phyloP scores from a whole-genome alignment of 2,113 vertebrate species.

The Dromaius novaehollandiae region DNA sequence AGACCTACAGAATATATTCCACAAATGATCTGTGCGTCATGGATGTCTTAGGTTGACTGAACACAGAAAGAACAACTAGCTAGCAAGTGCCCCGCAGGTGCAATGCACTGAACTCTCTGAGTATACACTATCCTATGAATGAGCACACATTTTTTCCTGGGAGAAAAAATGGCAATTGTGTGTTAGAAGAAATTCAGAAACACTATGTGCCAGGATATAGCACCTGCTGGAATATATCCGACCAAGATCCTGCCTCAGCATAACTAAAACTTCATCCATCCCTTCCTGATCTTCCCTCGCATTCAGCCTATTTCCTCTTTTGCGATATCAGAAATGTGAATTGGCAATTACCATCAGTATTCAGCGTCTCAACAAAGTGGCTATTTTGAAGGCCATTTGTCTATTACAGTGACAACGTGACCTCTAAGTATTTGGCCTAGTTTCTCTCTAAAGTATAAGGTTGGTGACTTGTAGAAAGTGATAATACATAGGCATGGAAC shows the following conservation, averaged over 20 bases:
- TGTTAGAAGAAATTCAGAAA: neutral
- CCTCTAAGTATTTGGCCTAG: neutral
- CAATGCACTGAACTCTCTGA: neutral
- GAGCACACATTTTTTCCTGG: rapidly evolving
- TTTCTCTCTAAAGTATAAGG: rapidly evolving
- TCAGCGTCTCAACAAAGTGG: neutral
- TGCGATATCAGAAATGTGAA: neutral
- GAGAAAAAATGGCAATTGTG: neutral
- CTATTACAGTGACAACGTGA: rapidly evolving
- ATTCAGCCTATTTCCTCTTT: neutral
- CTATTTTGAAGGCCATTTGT: neutral
- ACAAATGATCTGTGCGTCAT: rapidly evolving
- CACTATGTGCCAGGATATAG: too few species aligned
- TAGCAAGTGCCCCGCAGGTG: neutral
- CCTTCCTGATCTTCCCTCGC: neutral
- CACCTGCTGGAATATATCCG: rapidly evolving
- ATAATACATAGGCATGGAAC: rapidly evolving
- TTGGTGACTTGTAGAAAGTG: neutral
- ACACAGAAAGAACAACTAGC: neutral
- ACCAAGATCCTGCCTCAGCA: neutral
- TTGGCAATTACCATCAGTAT: neutral
- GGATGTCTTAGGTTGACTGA: neutral
- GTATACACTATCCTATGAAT: neutral
- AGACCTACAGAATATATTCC: neutral
- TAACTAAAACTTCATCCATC: neutral